Percentiles rank a stretch among this genome's conserved stretches.
Conservation (phyloP, 2,797 vertebrate genomes). For the Poecilia velifera region DNA sequence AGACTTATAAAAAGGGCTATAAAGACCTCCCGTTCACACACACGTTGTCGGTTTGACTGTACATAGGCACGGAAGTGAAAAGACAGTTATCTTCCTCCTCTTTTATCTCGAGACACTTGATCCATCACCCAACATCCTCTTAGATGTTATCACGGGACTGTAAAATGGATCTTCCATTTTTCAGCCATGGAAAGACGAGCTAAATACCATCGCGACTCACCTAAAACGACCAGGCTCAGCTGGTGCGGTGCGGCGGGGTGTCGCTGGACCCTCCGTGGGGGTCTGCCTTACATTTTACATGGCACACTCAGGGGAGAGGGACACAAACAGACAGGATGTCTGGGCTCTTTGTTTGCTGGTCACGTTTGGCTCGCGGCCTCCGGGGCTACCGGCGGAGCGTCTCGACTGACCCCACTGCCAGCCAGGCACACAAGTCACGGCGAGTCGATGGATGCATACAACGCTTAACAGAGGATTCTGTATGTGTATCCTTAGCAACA, state of each 20-base stretch:
- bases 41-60: neutral
- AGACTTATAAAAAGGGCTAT: neutral
- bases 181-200: conserved; percentile 10
- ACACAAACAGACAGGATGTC: conserved; percentile 16
- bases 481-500: neutral
- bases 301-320: conserved; percentile 17
- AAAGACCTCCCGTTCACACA: neutral
- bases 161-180: conserved; percentile 46
- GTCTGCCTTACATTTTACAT: conserved; percentile 33
- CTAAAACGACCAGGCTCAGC: conserved; percentile 40
- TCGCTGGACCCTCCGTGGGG: conserved; percentile 18
- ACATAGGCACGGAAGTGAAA: neutral
- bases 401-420: conserved; percentile 21
- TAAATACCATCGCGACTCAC: conserved; percentile 38
- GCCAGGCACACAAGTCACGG: neutral
- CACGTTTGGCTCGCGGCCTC: conserved; percentile 30
- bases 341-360: conserved; percentile 45
- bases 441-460: conserved; percentile 2
- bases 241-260: neutral
- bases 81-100: conserved; percentile 7
- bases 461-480: conserved; percentile 7
- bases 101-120: conserved; percentile 44
- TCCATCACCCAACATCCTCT: conserved; percentile 41
- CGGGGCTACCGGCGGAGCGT: conserved; percentile 11
- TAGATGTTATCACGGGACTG: conserved; percentile 44